These are phyloP conservation scores for Heliconius charithonia DNA, from an alignment of 2,888 invertebrate species.

Conservation along the genomic window DNA sequence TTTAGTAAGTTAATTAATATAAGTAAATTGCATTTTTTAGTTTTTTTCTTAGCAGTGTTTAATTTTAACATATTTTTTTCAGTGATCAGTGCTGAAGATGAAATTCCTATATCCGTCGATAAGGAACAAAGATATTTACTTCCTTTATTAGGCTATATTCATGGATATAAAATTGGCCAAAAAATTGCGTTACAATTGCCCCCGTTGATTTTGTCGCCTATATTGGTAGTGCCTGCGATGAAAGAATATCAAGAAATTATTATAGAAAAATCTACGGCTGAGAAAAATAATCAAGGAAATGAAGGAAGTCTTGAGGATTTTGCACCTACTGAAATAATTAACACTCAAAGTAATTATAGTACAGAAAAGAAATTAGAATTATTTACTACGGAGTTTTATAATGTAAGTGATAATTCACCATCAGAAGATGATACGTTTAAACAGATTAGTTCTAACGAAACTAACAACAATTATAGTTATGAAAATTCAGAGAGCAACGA, in stretches of 20 bases:
- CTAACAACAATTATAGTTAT: slow-evolving; percentile 20
- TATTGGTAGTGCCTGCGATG: slow-evolving; percentile 57
- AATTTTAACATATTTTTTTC: slow-evolving; percentile 49
- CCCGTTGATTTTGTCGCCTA: slow-evolving; percentile 52
- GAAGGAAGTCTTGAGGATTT: slow-evolving; percentile 48
- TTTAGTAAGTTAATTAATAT: slow-evolving; percentile 50
- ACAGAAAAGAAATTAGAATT: neutral
- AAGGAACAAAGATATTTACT: slow-evolving; percentile 50
- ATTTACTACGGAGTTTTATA: slow-evolving; percentile 8
- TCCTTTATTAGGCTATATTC: slow-evolving; percentile 54
- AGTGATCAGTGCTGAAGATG: slow-evolving; percentile 42
- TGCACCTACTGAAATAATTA: slow-evolving; percentile 46
- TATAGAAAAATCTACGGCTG: slow-evolving; percentile 49
- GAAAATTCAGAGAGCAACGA: slow-evolving; percentile 36
- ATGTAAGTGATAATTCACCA: slow-evolving; percentile 32
- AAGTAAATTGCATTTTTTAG: neutral
- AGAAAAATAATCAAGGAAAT: slow-evolving; percentile 53
- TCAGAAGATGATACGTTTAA: slow-evolving; percentile 44
- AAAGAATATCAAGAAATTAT: slow-evolving; percentile 57
- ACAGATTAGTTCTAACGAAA: slow-evolving; percentile 38
- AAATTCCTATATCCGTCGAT: slow-evolving; percentile 29
- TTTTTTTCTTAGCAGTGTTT: neutral
- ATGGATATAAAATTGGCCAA: slow-evolving; percentile 55
- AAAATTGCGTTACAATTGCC: slow-evolving; percentile 52
- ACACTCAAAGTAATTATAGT: slow-evolving; percentile 42